Evolutionary conservation across 2,888 invertebrate species (phyloP), one percentile per base, ranked within the genome.

Genomic region (Cacoxenus indagator): DNA sequence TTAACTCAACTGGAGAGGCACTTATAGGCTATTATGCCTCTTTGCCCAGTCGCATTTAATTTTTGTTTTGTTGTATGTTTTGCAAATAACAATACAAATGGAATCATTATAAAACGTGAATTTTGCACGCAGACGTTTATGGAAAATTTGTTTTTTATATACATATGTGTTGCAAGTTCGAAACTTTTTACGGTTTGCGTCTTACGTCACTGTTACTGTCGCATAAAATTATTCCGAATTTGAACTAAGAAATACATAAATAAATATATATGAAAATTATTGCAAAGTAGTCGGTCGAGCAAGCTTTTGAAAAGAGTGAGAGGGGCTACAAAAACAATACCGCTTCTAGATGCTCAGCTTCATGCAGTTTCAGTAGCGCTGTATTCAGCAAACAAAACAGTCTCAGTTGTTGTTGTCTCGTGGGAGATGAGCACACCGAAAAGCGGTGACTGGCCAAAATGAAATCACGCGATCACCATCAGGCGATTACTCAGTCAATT

Each of bases 381-480:
- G 74, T 19, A 24, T n/a, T 11, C 1, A 57, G 26, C n/a, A 48
- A n/a, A 14, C 37, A 5, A 11, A 14, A 11, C 9, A 11, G 2
- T 37, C 9, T 4, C 9, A 37, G 37, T 37, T 37, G 14, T 14
- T 11, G 14, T 37, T 8, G 14, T 37, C 8, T 37, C 37, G 37
- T 37, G 37, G 37, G n/a, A n/a, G n/a, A n/a, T n/a, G n/a, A n/a
- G n/a, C n/a, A n/a, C n/a, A n/a, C n/a, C n/a, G n/a, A n/a, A n/a
- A n/a, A n/a, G n/a, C 37, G 14, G 37, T 37, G 37, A 11, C 9
- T 11, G 14, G 37, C 8, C 9, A 37, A 37, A 37, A 37, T 9
- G 68, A 75, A 74, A 84, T 84, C 81, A 82, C 83, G 81, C 81
- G 81, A 82, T 81, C 77, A 45, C 11, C 29, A 76, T 81, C 76